Conservation (phyloP, 2,888 invertebrate genomes). For the Pantelozetes paolii region DNA sequence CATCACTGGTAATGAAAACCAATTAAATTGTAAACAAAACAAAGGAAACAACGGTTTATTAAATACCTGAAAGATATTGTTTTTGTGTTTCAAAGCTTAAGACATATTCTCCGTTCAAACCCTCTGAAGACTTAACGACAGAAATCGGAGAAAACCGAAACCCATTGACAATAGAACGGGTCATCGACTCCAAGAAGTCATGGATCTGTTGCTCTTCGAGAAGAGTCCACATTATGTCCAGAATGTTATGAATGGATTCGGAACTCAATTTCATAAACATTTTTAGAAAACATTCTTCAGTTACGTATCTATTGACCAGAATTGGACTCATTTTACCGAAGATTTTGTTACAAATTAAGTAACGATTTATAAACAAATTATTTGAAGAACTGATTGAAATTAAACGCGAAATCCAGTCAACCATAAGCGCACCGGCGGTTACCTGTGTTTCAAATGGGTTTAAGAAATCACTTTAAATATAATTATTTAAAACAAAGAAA, state of each 20-base stretch:
- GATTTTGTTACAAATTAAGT: slow-evolving; percentile 52
- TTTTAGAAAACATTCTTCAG: slow-evolving; percentile 65
- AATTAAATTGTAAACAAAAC: background rate
- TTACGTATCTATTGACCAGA: slow-evolving; percentile 64
- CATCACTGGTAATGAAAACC: background rate
- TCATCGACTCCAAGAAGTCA: slow-evolving; percentile 63
- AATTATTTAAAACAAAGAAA: background rate
- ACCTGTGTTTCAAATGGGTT: background rate
- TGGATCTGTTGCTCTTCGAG: slow-evolving; percentile 57
- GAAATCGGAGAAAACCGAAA: slow-evolving; percentile 60
- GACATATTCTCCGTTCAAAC: background rate
- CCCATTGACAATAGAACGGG: slow-evolving; percentile 61
- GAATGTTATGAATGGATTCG: slow-evolving; percentile 49
- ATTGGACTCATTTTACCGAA: slow-evolving; percentile 62
- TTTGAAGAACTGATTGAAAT: slow-evolving; percentile 36
- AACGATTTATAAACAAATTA: slow-evolving; percentile 46
- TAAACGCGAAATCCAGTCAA: slow-evolving; percentile 37
- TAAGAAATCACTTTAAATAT: background rate
- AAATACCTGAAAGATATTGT: background rate
- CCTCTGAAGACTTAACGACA: background rate
- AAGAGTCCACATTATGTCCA: slow-evolving; percentile 66
- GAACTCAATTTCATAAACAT: slow-evolving; percentile 51
- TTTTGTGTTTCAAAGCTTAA: background rate
- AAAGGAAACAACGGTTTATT: background rate
- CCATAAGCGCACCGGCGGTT: slow-evolving; percentile 2